Evolutionary conservation across 1,140 invertebrate genomes (phyloP), one percentile per base, ranked within the genome.

Genomic region (Calephelis nemesis): DNA sequence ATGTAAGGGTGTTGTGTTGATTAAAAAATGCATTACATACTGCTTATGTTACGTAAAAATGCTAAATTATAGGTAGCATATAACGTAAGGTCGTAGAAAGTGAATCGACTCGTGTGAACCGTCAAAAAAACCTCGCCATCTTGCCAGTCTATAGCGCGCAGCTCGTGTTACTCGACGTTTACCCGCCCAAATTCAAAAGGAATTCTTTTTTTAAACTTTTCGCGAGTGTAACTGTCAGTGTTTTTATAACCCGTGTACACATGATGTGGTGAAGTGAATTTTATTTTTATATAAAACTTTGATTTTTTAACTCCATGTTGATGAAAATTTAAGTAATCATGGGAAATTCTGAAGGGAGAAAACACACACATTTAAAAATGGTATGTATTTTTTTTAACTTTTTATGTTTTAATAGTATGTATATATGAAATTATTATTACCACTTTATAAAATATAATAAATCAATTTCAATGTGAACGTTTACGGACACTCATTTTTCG

Each of bases 31-130:
- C 68, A 82, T 86, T 84, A 87, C 85, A 87, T 84, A 80, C 85
- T 62, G 70, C 67, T 30, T 30, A 30, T 30, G 78, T 91, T 91
- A 91, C 87, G 88, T 89, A 89, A 90, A 87, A 73, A 84, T 83
- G 84, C 82, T 87, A 89, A 91, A 91, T 91, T 91, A 87, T 79
- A 80, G 83, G 79, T 84, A 82, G 82, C 83, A 88, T 83, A 88
- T 81, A 87, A 82, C 82, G 81, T 89, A 88, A 89, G 87, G 88
- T 88, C 88, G 88, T 91, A 91, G 88, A 91, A 91, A 91, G 88
- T 91, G 88, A 91, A 88, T 88, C 81, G 88, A 78, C 87, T 88
- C 79, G 86, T 88, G 88, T 91, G 88, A 91, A 89, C 84, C 82
- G 84, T 88, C 88, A 87, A 89, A 91, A 90, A 88, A 87, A 84